Conservation (phyloP, 2,797 vertebrate genomes). For the Chelmon rostratus region DNA sequence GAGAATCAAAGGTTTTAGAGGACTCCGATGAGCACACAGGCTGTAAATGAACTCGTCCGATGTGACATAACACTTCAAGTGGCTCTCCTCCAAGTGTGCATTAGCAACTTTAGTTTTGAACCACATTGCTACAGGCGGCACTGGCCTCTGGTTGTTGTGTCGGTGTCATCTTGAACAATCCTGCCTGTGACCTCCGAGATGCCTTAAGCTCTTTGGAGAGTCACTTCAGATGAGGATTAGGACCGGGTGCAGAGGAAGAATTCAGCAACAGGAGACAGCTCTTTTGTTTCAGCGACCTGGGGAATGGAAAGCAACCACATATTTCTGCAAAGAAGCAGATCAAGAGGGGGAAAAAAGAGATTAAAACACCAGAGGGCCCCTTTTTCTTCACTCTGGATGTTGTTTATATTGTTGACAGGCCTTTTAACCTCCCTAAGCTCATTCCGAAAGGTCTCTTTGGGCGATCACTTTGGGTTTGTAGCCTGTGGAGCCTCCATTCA, state of each 20-base stretch:
- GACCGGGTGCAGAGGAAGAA: conserved; percentile 63
- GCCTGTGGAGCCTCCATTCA: conserved; percentile 80
- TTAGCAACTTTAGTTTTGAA: conserved; percentile 16
- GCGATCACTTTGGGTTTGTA: conserved; percentile 76
- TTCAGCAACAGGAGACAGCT: conserved; percentile 75
- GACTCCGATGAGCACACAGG: not conserved
- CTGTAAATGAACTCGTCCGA: conserved; percentile 23
- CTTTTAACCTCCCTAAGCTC: conserved; percentile 83
- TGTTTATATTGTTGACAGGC: conserved; percentile 84
- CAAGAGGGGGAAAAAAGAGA: conserved; percentile 64
- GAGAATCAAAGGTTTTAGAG: not conserved
- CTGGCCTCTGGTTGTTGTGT: conserved; percentile 45
- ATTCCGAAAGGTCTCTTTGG: conserved; percentile 82
- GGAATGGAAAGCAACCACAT: conserved; percentile 71
- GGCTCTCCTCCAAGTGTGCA: conserved; percentile 20
- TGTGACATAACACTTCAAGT: conserved; percentile 32
- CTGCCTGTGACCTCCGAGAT: conserved; percentile 58
- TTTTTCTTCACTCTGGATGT: conserved; percentile 71
- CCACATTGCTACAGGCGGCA: conserved; percentile 7
- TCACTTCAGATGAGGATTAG: conserved; percentile 81
- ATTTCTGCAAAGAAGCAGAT: conserved; percentile 75
- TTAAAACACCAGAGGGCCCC: conserved; percentile 72
- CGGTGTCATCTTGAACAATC: conserved; percentile 60
- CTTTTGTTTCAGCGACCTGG: conserved; percentile 75
- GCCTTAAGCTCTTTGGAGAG: conserved; percentile 77